These are phyloP conservation scores for Diplazon laetatorius DNA, from an alignment of 2,888 invertebrate species.

Conservation along the genomic window DNA sequence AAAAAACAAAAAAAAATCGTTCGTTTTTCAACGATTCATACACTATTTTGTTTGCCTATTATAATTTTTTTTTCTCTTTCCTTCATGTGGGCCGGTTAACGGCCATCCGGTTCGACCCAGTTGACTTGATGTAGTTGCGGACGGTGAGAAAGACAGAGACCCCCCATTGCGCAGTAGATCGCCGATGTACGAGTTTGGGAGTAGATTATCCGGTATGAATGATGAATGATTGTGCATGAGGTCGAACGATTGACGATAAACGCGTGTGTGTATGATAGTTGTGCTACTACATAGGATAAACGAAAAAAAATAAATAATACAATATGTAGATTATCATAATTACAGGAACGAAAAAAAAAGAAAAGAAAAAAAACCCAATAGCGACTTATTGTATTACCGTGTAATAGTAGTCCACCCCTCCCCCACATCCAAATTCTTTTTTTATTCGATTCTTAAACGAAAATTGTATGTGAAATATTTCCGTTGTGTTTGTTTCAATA, in stretches of 20 bases:
- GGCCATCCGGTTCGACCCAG: conserved; percentile 32
- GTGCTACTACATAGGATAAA: conserved; percentile 55
- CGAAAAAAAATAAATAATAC: conserved; percentile 43
- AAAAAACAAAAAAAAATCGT: too few relatives aligned
- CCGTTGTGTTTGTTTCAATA: conserved; percentile 70
- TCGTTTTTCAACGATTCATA: conserved; percentile 43
- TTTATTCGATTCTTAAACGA: conserved; percentile 66
- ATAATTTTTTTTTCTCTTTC: conserved; percentile 33
- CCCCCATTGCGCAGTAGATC: conserved; percentile 23
- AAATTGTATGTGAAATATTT: conserved; percentile 62
- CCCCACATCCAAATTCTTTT: conserved; percentile 64
- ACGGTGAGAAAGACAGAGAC: conserved; percentile 22
- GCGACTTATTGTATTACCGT: conserved; percentile 64
- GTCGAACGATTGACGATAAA: conserved; percentile 56
- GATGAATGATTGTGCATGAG: conserved; percentile 46
- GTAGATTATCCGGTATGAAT: conserved; percentile 60
- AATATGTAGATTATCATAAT: conserved; percentile 62
- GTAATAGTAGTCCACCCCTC: conserved; percentile 64
- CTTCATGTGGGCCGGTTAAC: conserved; percentile 36
- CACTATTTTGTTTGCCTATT: conserved; percentile 21
- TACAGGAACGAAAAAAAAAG: conserved; percentile 48
- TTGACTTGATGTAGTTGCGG: conserved; percentile 36
- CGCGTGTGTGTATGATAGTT: conserved; percentile 58
- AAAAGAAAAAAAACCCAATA: conserved; percentile 57
- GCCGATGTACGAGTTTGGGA: conserved; percentile 41